Conservation (phyloP, 2,113 vertebrate genomes). For the Eira barbara region DNA sequence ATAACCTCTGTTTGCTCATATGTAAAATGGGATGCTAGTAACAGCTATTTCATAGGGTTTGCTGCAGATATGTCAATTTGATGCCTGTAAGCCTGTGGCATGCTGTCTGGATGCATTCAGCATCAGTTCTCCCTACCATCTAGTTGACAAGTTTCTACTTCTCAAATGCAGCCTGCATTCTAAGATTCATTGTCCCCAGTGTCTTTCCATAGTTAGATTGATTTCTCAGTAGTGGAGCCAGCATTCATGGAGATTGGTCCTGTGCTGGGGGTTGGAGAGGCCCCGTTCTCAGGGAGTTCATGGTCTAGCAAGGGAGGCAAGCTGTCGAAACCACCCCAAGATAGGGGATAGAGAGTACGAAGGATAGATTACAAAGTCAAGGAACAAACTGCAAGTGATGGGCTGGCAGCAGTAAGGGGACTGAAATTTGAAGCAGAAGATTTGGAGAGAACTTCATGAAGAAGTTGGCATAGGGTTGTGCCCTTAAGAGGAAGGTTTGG, state of each 20-base stretch:
- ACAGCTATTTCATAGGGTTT: not conserved
- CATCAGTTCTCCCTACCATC: not conserved
- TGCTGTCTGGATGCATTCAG: fast-evolving
- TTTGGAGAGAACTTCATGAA: not conserved
- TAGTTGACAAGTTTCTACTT: not conserved
- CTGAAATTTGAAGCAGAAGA: not conserved
- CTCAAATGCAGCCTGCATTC: not conserved
- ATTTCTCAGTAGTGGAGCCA: not conserved
- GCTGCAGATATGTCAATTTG: not conserved
- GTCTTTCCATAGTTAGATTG: not conserved
- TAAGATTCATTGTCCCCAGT: not conserved
- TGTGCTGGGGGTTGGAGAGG: not conserved
- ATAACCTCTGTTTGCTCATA: not conserved
- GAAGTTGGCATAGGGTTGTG: not conserved
- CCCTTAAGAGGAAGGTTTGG: not conserved
- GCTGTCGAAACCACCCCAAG: not conserved
- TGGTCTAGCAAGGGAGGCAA: not conserved
- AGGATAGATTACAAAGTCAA: not conserved
- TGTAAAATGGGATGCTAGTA: not conserved
- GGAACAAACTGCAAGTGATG: not conserved
- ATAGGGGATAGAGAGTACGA: not conserved
- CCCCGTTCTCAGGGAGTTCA: not conserved
- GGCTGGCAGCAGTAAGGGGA: not conserved
- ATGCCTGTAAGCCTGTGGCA: not conserved
- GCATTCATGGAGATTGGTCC: not conserved